Base-by-base conservation (phyloP, 1,140 invertebrate species). In the Lamellibrachia luymesi region DNA sequence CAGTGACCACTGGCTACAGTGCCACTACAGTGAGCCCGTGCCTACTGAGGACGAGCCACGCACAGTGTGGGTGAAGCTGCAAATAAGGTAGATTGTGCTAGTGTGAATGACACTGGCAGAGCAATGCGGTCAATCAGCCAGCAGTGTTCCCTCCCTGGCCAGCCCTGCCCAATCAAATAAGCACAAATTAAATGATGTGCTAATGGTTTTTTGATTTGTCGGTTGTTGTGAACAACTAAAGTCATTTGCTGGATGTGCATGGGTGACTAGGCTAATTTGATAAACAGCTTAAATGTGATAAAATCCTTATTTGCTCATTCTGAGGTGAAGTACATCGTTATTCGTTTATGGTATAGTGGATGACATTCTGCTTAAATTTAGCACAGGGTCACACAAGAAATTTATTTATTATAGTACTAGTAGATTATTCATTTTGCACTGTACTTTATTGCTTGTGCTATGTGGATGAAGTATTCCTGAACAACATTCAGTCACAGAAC, bases 201-300 rank as follows among this genome's bases (percentile, higher is more conserved):
- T 80, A 80, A 80, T 80, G 64, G 64, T 80, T 80, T 80, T 80
- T 80, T 80, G 64, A 80, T 80, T 80, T 80, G 64, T 80, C 17
- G 64, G 64, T 80, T 80, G 64, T 80, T 80, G 64, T 80, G 64
- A 22, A 80, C 64, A 80, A 2, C 64, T 80, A 80, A 80, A 80
- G 64, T 80, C 64, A 80, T 80, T 80, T 80, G 7, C 64, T 80
- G 8, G 64, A 80, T 22, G 64, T 80, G 64, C 64, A 80, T 80
- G 64, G 5, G 4, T 80, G 4, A 22, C 64, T 80, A 80, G 64
- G 64, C 64, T 80, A 80, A 80, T 80, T 80, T 80, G 25, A 80
- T 80, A 80, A 80, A 80, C 64, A 80, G 64, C 64, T 80, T 10
- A 80, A 80, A 80, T 80, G 64, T 22, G 64, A 80, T 80, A 2